Percentiles rank a stretch among this genome's conserved stretches.
Evolutionary conservation across 2,888 invertebrate genomes (phyloP).

Genomic region (Nymphalis c-album): DNA sequence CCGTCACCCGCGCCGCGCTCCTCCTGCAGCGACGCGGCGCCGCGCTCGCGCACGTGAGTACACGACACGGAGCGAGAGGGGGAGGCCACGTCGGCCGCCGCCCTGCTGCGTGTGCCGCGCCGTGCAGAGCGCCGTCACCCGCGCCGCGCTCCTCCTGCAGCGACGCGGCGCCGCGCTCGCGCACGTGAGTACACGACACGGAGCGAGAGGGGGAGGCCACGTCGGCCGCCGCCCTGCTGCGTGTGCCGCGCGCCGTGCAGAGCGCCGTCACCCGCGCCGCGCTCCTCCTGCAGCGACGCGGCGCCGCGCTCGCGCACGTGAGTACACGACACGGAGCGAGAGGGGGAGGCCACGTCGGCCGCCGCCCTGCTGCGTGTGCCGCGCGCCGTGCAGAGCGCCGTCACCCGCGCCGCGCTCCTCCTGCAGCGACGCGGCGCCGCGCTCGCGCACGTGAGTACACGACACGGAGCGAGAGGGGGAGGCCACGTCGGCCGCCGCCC

Average conservation of each 20-base stretch:
- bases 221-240: conserved; percentile 55
- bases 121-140: conserved; percentile 64
- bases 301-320: conserved; percentile 38
- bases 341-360: too few relatives aligned
- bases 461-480: too few relatives aligned
- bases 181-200: too few relatives aligned
- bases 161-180: conserved; percentile 46
- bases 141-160: conserved; percentile 75
- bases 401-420: conserved; percentile 73
- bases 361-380: conserved; percentile 48
- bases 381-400: conserved; percentile 57
- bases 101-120: conserved; percentile 47
- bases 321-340: too few relatives aligned
- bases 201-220: too few relatives aligned
- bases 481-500: too few relatives aligned
- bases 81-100: too few relatives aligned
- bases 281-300: conserved; percentile 67
- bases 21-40: conserved; percentile 70
- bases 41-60: not conserved
- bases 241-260: conserved; percentile 45
- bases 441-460: not conserved
- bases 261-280: conserved; percentile 73
- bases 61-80: too few relatives aligned
- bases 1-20: conserved; percentile 70
- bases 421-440: conserved; percentile 60